phyloP scores from a whole-genome alignment of 2,113 vertebrate genomes.

The Ochotona princeps region DNA sequence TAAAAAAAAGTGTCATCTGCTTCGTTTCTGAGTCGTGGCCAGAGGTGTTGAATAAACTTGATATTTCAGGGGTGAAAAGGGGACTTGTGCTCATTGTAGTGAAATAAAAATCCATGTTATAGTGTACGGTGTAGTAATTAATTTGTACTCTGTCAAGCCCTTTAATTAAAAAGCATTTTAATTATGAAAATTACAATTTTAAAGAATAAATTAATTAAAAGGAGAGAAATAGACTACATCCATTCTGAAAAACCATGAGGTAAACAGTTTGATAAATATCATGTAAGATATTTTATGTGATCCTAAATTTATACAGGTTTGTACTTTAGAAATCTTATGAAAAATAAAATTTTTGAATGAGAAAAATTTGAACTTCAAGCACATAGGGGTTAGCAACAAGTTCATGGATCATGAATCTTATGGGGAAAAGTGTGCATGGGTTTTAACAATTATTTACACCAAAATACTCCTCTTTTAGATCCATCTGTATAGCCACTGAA shows the following conservation, averaged over 20 bases:
- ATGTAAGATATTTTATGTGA: not conserved
- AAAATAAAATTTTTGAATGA: too few relatives aligned
- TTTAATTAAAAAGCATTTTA: not conserved
- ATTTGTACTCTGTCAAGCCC: conserved; percentile 65
- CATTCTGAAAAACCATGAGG: not conserved
- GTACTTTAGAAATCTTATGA: too few relatives aligned
- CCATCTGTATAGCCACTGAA: conserved; percentile 75
- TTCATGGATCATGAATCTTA: too few relatives aligned
- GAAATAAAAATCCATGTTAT: conserved; percentile 77
- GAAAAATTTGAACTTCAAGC: too few relatives aligned
- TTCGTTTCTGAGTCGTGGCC: conserved; percentile 68
- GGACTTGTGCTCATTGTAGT: conserved; percentile 66
- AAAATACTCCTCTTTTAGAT: too few relatives aligned
- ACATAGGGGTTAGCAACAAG: too few relatives aligned
- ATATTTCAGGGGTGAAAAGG: conserved; percentile 56
- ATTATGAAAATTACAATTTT: conserved; percentile 52
- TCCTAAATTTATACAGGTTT: conserved; percentile 12
- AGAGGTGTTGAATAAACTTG: conserved; percentile 73
- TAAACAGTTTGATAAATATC: not conserved
- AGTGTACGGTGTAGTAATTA: conserved; percentile 78
- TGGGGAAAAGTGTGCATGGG: too few relatives aligned
- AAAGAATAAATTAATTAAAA: not conserved
- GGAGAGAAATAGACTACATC: not conserved
- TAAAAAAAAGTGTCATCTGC: conserved; percentile 76
- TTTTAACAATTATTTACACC: too few relatives aligned